Percentiles rank a stretch among this genome's conserved stretches.
phyloP scores from a whole-genome alignment of 2,888 invertebrate species.

The Panopea generosa region DNA sequence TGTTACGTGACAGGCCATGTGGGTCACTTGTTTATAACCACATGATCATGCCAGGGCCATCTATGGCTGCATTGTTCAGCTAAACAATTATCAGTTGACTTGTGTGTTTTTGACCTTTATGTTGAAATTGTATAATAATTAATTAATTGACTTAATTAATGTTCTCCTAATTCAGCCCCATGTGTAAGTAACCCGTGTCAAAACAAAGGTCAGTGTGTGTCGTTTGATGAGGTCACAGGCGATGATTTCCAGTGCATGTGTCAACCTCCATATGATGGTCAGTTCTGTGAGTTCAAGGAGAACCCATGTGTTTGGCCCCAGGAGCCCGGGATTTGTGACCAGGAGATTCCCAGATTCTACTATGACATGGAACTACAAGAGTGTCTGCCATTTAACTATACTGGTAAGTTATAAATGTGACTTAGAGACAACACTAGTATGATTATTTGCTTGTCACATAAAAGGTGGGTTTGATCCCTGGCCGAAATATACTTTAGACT shows the following conservation, averaged over 20 bases:
- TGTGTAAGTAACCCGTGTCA: constrained; percentile 75
- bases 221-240: constrained; percentile 39
- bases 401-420: constrained; percentile 64
- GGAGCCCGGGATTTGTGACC: constrained; percentile 75
- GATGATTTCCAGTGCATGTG: constrained; percentile 73
- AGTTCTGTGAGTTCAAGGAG: constrained; percentile 72
- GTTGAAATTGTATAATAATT: no score
- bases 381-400: constrained; percentile 78
- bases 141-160: no score
- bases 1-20: no score
- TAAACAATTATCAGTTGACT: no score
- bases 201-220: constrained; percentile 76
- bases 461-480: no score
- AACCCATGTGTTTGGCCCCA: constrained; percentile 79
- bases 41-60: no score
- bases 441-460: no score
- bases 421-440: no score
- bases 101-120: no score
- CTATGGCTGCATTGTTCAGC: no score
- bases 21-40: no score
- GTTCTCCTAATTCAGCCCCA: constrained; percentile 65
- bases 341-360: constrained; percentile 72
- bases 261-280: constrained; percentile 76
- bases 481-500: no score
- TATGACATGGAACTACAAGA: constrained; percentile 77